phyloP scores from a whole-genome alignment of 2,113 vertebrate species.

The Pyxicephalus adspersus region DNA sequence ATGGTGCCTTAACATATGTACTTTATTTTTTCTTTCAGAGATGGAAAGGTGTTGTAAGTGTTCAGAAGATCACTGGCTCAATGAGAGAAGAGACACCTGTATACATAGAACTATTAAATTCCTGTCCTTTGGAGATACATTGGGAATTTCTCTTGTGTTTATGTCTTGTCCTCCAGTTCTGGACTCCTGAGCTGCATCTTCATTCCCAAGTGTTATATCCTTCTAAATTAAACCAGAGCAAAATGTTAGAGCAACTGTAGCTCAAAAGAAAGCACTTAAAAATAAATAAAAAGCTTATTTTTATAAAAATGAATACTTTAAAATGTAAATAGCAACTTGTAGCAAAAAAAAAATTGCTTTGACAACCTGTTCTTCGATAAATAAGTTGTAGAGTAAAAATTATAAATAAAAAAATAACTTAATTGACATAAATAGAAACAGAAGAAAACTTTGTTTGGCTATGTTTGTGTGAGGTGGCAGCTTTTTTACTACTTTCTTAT shows the following conservation, averaged over 20 bases:
- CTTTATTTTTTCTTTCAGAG: background rate
- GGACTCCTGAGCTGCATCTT: constrained; percentile 25
- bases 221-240: constrained; percentile 15
- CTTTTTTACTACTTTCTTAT: too few relatives aligned
- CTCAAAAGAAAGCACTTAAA: too few relatives aligned
- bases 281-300: background rate
- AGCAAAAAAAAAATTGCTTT: too few relatives aligned
- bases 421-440: too few relatives aligned
- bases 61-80: constrained; percentile 9
- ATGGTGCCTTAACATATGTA: too few relatives aligned
- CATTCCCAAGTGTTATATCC: constrained; percentile 29
- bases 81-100: background rate
- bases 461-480: too few relatives aligned
- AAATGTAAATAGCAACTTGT: too few relatives aligned
- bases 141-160: background rate
- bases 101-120: background rate
- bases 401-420: too few relatives aligned
- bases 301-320: background rate
- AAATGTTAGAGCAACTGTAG: too few relatives aligned
- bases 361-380: too few relatives aligned
- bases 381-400: too few relatives aligned
- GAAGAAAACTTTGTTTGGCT: too few relatives aligned
- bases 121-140: background rate
- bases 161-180: constrained; percentile 8
- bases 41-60: constrained; percentile 22